A percentile compares a stretch with the other conserved stretches of the same genome.
These are phyloP conservation scores for Lasioglossum morio DNA, from an alignment of 2,888 invertebrate genomes.

Conservation along the genomic window DNA sequence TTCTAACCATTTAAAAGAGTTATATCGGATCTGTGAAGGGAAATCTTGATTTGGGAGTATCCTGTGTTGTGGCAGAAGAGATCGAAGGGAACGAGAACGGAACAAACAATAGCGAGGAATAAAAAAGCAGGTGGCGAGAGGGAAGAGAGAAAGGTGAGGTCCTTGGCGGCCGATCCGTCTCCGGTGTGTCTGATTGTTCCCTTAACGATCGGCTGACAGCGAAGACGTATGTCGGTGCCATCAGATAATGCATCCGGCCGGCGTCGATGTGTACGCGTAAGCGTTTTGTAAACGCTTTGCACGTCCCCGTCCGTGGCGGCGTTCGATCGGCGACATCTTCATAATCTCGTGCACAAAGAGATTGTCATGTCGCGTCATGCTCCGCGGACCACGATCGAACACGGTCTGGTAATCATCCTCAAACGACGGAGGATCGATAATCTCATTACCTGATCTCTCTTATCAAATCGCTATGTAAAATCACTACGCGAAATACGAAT, in stretches of 20 bases:
- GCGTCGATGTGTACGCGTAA: conserved; percentile 55
- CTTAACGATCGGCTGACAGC: conserved; percentile 74
- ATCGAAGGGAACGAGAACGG: not conserved
- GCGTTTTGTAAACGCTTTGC: conserved; percentile 67
- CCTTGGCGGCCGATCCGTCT: conserved; percentile 60
- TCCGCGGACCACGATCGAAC: conserved; percentile 15
- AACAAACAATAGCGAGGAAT: conserved; percentile 44
- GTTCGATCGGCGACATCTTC: conserved; percentile 72
- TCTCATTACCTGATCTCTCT: not conserved
- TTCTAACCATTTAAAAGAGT: not conserved
- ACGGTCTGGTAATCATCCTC: not conserved
- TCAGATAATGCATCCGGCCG: conserved; percentile 70
- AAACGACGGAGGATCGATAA: not conserved
- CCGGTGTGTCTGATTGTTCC: conserved; percentile 69
- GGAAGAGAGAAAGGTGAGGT: conserved; percentile 32
- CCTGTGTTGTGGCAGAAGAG: not conserved
- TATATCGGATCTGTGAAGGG: not conserved
- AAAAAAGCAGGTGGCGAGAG: conserved; percentile 33
- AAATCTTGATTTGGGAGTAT: not conserved
- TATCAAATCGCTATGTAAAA: not conserved
- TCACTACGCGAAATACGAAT: not conserved
- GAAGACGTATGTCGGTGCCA: conserved; percentile 73
- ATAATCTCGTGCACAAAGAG: conserved; percentile 74
- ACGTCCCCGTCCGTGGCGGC: conserved; percentile 58
- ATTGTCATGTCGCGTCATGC: conserved; percentile 73